Conservation (phyloP, 2,797 vertebrate genomes). For the Tenualosa thibaudeaui region DNA sequence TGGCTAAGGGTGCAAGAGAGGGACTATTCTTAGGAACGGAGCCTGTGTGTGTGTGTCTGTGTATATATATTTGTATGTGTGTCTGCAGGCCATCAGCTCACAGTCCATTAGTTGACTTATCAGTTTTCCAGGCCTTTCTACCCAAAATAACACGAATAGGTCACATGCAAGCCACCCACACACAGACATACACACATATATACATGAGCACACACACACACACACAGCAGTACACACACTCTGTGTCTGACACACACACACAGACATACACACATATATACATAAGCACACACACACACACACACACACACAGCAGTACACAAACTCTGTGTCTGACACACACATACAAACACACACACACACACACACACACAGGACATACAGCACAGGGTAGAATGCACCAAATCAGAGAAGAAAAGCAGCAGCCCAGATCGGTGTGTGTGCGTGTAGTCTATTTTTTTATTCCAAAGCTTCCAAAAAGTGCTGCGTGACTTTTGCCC, state of each 20-base stretch:
- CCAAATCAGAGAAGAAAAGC: no score
- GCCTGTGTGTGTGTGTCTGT: background rate
- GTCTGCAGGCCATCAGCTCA: slow-evolving; percentile 49
- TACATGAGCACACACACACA: background rate
- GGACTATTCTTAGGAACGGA: background rate
- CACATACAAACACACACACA: background rate
- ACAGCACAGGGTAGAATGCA: background rate
- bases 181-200: background rate
- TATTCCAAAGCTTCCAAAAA: no score
- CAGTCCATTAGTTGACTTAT: slow-evolving; percentile 45
- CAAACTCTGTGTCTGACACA: background rate
- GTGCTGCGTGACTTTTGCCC: no score
- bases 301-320: background rate
- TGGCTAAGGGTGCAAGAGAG: background rate
- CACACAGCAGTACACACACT: background rate
- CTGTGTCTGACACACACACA: no score
- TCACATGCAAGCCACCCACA: background rate
- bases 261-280: background rate
- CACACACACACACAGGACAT: background rate
- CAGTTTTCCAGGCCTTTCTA: slow-evolving; percentile 8
- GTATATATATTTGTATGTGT: slow-evolving; percentile 1
- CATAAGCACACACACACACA: background rate
- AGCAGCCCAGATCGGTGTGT: no score
- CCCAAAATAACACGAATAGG: background rate
- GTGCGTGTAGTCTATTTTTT: no score